Evolutionary conservation across 2,797 vertebrate genomes (phyloP).

Genomic region (Malacoraja senta): DNA sequence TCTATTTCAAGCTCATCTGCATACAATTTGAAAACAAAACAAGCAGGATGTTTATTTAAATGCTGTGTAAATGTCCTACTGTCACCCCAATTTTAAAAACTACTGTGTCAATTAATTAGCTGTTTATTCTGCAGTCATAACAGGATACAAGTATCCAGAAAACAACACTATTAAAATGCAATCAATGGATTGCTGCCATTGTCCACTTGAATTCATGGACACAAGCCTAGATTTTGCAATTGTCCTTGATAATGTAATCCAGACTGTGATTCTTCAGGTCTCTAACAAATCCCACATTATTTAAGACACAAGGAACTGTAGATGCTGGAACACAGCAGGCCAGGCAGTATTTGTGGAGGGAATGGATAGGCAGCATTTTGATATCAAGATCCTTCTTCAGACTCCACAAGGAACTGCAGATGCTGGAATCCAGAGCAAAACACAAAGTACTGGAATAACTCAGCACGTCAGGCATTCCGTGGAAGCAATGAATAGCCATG

Average conservation of each 20-base stretch:
- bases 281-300: neutral
- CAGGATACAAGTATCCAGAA: conserved; percentile 9
- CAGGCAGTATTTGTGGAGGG: no score
- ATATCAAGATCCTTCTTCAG: no score
- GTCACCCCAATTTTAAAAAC: neutral
- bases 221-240: neutral
- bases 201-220: neutral
- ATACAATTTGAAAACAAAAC: conserved; percentile 10
- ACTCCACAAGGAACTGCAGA: no score
- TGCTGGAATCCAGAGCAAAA: no score
- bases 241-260: neutral
- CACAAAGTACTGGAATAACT: no score
- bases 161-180: neutral
- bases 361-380: no score
- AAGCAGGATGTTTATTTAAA: neutral
- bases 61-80: neutral
- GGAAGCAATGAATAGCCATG: no score
- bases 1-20: neutral
- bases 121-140: neutral
- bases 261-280: neutral
- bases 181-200: neutral
- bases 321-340: no score
- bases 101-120: conserved; percentile 8
- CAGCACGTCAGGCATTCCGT: no score
- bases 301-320: no score